Evolutionary conservation across 2,113 vertebrate species (phyloP).

Genomic region (Morone saxatilis): DNA sequence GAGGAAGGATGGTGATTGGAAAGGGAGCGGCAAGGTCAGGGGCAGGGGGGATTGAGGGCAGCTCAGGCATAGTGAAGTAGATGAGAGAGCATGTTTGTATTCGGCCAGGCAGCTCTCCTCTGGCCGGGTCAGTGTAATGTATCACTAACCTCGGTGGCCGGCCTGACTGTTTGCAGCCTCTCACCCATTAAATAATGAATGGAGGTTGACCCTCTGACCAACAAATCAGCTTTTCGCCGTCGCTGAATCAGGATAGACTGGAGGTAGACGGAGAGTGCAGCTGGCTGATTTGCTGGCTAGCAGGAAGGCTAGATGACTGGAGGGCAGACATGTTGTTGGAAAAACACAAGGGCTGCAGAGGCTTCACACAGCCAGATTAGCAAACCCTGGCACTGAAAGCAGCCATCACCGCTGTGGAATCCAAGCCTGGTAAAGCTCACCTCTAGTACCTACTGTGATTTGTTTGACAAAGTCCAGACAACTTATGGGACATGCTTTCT

Average conservation of each 20-base stretch:
- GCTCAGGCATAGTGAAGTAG: constrained; percentile 66
- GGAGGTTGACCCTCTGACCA: constrained; percentile 80
- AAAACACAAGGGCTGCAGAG: constrained; percentile 54
- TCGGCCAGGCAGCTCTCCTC: constrained; percentile 67
- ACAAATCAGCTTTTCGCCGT: constrained; percentile 81
- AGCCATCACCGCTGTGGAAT: constrained; percentile 64
- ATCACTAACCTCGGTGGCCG: constrained; percentile 75
- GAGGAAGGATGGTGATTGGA: constrained; percentile 64
- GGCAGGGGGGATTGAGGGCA: constrained; percentile 66
- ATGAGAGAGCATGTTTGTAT: constrained; percentile 78
- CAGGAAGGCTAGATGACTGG: constrained; percentile 32
- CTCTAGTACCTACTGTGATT: constrained; percentile 47
- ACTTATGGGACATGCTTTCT: constrained; percentile 43
- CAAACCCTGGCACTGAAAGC: constrained; percentile 59
- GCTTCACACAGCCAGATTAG: constrained; percentile 65
- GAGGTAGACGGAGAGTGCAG: constrained; percentile 57
- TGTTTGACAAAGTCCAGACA: constrained; percentile 66
- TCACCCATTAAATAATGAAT: constrained; percentile 85
- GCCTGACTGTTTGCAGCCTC: constrained; percentile 76
- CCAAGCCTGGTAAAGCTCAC: constrained; percentile 64
- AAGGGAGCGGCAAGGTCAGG: constrained; percentile 67
- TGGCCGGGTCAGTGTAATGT: constrained; percentile 78
- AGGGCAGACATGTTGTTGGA: constrained; percentile 46
- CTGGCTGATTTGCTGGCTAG: constrained; percentile 32
- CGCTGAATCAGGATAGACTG: constrained; percentile 66